Evolutionary conservation across 2,888 invertebrate genomes (phyloP).

Genomic region (Dichetophora obliterata): DNA sequence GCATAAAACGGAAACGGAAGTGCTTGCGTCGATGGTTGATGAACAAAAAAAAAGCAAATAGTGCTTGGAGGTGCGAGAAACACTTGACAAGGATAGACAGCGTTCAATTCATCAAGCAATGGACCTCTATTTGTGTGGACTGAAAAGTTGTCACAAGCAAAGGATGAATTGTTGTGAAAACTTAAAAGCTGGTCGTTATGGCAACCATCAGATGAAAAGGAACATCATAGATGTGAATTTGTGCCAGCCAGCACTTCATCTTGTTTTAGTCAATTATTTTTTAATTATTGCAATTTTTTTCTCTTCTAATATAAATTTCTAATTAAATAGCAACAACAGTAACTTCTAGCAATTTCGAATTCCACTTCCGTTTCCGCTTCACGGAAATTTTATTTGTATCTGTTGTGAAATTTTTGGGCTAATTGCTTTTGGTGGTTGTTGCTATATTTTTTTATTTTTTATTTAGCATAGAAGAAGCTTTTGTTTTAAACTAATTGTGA

Average conservation of each 20-base stretch:
- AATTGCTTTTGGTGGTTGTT: not conserved
- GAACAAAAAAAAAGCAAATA: too few relatives aligned
- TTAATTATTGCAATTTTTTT: constrained; percentile 2
- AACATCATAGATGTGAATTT: not conserved
- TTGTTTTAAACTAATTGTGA: not conserved
- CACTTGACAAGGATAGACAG: too few relatives aligned
- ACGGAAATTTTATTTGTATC: not conserved
- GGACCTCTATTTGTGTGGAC: not conserved
- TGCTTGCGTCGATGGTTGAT: too few relatives aligned
- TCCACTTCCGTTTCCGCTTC: not conserved
- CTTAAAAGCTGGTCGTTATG: not conserved
- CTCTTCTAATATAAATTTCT: not conserved
- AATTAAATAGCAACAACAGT: not conserved
- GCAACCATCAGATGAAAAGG: not conserved
- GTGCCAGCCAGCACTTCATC: too few relatives aligned
- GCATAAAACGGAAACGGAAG: too few relatives aligned
- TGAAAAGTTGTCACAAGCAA: not conserved
- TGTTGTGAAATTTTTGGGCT: not conserved
- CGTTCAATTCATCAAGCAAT: not conserved
- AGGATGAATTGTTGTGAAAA: not conserved
- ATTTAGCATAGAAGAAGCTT: not conserved
- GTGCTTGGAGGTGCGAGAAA: too few relatives aligned
- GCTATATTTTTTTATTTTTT: not conserved
- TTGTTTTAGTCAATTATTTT: not conserved
- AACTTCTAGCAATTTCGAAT: not conserved